phyloP scores from a whole-genome alignment of 2,797 vertebrate genomes.

The Poeciliopsis paucimaculata region DNA sequence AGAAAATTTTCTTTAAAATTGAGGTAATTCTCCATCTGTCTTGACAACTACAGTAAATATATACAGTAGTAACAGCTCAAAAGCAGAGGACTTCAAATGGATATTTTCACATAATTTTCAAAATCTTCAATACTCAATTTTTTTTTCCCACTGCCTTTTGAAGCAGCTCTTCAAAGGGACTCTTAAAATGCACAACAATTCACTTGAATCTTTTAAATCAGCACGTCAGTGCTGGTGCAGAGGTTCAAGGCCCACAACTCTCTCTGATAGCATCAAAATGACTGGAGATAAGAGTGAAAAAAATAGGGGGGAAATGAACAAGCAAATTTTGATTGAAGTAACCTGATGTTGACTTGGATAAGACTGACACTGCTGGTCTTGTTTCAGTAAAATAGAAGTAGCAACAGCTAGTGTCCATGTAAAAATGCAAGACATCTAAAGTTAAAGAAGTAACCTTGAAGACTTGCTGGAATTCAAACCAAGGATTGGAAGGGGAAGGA shows the following conservation, averaged over 20 bases:
- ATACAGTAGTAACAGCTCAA: conserved; percentile 1
- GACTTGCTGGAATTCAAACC: not conserved
- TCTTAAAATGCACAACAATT: conserved; percentile 16
- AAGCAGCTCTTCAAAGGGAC: conserved; percentile 22
- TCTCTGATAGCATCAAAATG: not conserved
- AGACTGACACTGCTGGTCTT: not conserved
- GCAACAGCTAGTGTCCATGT: too few relatives aligned
- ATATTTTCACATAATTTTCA: conserved; percentile 12
- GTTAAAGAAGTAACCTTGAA: too few relatives aligned
- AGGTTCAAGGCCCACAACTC: not conserved
- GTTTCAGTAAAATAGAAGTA: not conserved
- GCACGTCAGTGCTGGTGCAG: conserved; percentile 17
- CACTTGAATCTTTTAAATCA: conserved; percentile 20
- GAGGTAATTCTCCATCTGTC: conserved; percentile 21
- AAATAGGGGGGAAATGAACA: not conserved
- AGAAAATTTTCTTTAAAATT: conserved; percentile 46
- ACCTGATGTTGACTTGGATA: not conserved
- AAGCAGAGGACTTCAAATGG: conserved; percentile 25
- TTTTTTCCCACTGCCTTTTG: not conserved
- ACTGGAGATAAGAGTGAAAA: not conserved
- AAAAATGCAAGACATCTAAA: not conserved
- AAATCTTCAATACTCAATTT: conserved; percentile 14
- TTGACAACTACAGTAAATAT: conserved; percentile 14
- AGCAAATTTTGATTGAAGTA: not conserved
- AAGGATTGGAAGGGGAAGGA: not conserved